Evolutionary conservation across 2,797 vertebrate species (phyloP), one percentile per base, ranked within the genome.

Genomic region (Urosaurus nigricauda): DNA sequence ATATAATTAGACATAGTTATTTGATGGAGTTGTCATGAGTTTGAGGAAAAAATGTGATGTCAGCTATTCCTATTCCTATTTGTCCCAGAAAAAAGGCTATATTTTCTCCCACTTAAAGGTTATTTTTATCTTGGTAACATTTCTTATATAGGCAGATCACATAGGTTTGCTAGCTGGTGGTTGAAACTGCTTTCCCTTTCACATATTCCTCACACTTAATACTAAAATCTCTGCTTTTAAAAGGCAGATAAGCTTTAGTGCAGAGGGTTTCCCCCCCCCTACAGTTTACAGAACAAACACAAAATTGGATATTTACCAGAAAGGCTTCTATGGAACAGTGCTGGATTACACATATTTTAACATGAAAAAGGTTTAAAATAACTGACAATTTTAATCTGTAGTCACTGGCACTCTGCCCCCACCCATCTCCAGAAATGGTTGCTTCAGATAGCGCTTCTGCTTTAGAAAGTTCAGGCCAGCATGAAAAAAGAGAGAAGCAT

Each of bases 391-490:
- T 56, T 3, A 70, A 87, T 86, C 84, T n/a, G 29, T 2, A 80
- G 83, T 93, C 89, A 24, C 81, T 37, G 81, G 26, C 81, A n/a
- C 70, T 56, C 79, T 84, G 16, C 65, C 77, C 26, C 75, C 24
- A 40, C 0, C 0, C 26, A 68, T 43, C 29, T 70, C 14, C 71
- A n/a, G 40, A 78, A 84, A n/a, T 53, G 40, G 24, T 29, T 86
- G 79, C 75, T 79, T 63, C 91, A 87, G 78, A 86, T 60, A 56
- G 43, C 35, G n/a, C 21, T 21, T 1, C 16, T 75, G 79, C 60
- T 91, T 75, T 83, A 21, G 90, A 92, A 84, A 11, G 37, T n/a
- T 84, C 88, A 88, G 89, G n/a, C 0, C 79, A 86, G 77, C 70
- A 81, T 35, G 56, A 88, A 74, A 26, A 12, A 78, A 26, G 53